Conservation (phyloP, 2,113 vertebrate species). For the Esox niger region DNA sequence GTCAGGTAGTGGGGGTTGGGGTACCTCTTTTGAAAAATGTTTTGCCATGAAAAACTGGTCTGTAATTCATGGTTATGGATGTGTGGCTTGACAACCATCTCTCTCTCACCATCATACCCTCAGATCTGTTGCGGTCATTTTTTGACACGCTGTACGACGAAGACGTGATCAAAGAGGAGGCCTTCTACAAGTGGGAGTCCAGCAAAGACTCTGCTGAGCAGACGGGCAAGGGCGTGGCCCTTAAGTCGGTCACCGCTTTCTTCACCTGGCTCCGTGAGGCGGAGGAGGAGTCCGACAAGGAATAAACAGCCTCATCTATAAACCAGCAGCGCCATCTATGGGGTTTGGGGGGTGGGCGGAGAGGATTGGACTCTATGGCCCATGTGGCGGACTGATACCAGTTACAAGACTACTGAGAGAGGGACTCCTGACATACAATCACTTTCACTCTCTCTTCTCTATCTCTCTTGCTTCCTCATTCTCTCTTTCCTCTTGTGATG, state of each 20-base stretch:
- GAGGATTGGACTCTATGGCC: conserved; percentile 50
- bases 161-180: conserved; percentile 94
- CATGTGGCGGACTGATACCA: conserved; percentile 62
- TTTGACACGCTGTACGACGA: conserved; percentile 93
- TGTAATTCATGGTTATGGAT: no score
- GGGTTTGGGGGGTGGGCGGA: conserved; percentile 29
- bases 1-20: no score
- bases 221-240: conserved; percentile 93
- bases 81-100: background rate
- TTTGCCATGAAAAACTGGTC: no score
- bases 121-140: conserved; percentile 92
- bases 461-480: conserved; percentile 51
- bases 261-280: conserved; percentile 97
- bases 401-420: conserved; percentile 61
- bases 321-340: conserved; percentile 31
- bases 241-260: conserved; percentile 94
- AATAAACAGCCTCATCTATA: conserved; percentile 71
- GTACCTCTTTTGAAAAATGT: no score
- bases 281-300: conserved; percentile 91
- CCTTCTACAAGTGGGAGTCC: conserved; percentile 96
- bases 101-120: conserved; percentile 1
- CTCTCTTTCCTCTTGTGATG: conserved; percentile 46
- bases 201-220: conserved; percentile 95
- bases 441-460: conserved; percentile 43
- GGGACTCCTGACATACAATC: conserved; percentile 65